These are phyloP conservation scores for Lasioglossum calceatum DNA, from an alignment of 2,888 invertebrate genomes.

Conservation along the genomic window DNA sequence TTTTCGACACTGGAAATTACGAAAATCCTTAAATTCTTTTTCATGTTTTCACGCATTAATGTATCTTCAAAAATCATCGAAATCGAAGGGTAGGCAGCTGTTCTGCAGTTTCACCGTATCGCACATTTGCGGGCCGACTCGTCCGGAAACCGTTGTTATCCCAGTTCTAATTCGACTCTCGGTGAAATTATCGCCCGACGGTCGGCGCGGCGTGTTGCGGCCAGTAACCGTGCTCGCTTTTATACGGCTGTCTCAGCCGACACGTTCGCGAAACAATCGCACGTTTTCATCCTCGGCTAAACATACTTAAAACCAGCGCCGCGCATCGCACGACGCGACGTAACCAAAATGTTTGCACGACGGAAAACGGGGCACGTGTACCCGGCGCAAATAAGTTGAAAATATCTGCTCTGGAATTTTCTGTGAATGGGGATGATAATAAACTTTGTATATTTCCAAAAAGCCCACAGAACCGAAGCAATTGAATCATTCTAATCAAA, in stretches of 20 bases:
- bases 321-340: background rate
- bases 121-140: constrained; percentile 69
- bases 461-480: too few relatives aligned
- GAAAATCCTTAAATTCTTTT: too few relatives aligned
- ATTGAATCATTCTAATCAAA: too few relatives aligned
- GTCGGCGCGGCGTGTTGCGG: constrained; percentile 71
- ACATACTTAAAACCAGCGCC: background rate
- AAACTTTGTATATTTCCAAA: background rate
- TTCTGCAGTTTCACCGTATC: constrained; percentile 40
- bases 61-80: too few relatives aligned
- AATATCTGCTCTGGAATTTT: background rate
- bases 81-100: too few relatives aligned
- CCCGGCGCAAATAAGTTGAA: background rate
- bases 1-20: too few relatives aligned
- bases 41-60: too few relatives aligned
- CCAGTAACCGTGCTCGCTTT: constrained; percentile 63
- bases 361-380: background rate
- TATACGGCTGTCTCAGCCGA: constrained; percentile 34
- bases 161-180: constrained; percentile 79
- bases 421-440: background rate
- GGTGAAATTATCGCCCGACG: constrained; percentile 80
- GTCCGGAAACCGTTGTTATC: constrained; percentile 74
- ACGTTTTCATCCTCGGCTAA: background rate
- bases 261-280: constrained; percentile 44
- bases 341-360: background rate